Evolutionary conservation across 2,888 invertebrate species (phyloP), one percentile per base, ranked within the genome.

Genomic region (Sarcophaga variegata): DNA sequence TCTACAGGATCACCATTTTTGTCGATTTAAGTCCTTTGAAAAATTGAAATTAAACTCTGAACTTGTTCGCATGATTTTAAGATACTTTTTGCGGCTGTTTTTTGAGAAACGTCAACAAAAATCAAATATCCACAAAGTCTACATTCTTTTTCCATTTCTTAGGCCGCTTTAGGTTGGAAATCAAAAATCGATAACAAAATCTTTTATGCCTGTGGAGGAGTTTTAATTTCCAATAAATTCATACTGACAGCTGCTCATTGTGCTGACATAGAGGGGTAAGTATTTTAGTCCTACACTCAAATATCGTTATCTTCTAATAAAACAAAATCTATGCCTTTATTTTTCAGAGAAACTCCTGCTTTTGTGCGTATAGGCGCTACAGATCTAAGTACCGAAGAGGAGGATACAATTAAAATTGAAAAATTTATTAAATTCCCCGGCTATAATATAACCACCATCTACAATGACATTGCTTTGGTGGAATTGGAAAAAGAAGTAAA

Each of bases 221-320:
- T 84, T 4, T 81, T 90, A 47, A 88, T 90, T 54, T 88, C 90
- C 11, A 17, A 76, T 0, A 85, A 63, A 81, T 90, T 87, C 77
- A 87, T 90, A 1, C 67, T 90, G n/a, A 89, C 90, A 5, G 89
- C 90, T 12, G 90, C 89, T 4, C 90, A 90, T 79, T 90, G 90
- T 77, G 82, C 86, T 11, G 77, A 85, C 10, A 76, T 89, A 20
- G 89, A 88, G 22, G 89, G 89, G 89, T 90, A 88, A 81, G 27
- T 76, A 37, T 66, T 27, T 5, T 22, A 17, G 25, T 66, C 12
- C 25, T 69, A 2, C 10, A 20, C 1, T 12, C 27, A 71, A 76
- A 10, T 2, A 10, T 2, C 2, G 0, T 37, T 37, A 0, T 37
- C 2, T 37, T 0, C 2, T 8, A 2, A 37, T 10, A 37, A 10